A percentile compares a stretch with the other conserved stretches of the same genome.
Evolutionary conservation across 2,888 invertebrate genomes (phyloP).

Genomic region (Tenthredo livida): DNA sequence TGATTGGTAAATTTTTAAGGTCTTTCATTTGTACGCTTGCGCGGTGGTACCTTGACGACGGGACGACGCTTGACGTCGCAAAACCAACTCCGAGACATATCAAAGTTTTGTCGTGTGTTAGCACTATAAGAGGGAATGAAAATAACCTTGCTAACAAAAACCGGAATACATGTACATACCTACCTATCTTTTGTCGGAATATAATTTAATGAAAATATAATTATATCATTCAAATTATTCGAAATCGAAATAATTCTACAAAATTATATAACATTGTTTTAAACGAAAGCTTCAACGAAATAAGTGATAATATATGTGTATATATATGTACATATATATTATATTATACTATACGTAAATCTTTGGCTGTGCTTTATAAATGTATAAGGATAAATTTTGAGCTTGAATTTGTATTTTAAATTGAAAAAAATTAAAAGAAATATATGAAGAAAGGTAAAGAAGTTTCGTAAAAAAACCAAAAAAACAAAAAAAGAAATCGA

Average conservation of each 20-base stretch:
- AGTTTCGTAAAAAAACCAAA: neutral
- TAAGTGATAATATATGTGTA: neutral
- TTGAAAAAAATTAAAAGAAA: neutral
- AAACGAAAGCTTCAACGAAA: conserved; percentile 28
- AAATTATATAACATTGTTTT: neutral
- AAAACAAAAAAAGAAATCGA: neutral
- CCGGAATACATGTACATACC: too few relatives aligned
- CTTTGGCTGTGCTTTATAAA: conserved; percentile 39
- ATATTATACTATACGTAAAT: neutral
- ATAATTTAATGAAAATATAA: neutral
- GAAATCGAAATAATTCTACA: neutral
- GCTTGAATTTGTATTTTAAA: neutral
- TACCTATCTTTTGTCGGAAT: neutral
- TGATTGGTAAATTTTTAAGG: conserved; percentile 58
- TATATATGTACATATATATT: too few relatives aligned
- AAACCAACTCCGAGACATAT: conserved; percentile 61
- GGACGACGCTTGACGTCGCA: conserved; percentile 66
- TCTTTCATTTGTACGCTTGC: conserved; percentile 68
- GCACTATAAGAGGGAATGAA: conserved; percentile 29
- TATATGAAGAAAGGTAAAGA: neutral
- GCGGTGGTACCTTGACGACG: conserved; percentile 74
- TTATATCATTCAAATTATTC: too few relatives aligned
- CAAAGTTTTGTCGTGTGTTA: conserved; percentile 64
- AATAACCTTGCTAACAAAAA: neutral
- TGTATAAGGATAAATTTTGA: conserved; percentile 1